A percentile compares a stretch with the other conserved stretches of the same genome.
Conservation (phyloP, 37 sponge, comb jelly and placozoan genomes). For the Theonella swinhoei region DNA sequence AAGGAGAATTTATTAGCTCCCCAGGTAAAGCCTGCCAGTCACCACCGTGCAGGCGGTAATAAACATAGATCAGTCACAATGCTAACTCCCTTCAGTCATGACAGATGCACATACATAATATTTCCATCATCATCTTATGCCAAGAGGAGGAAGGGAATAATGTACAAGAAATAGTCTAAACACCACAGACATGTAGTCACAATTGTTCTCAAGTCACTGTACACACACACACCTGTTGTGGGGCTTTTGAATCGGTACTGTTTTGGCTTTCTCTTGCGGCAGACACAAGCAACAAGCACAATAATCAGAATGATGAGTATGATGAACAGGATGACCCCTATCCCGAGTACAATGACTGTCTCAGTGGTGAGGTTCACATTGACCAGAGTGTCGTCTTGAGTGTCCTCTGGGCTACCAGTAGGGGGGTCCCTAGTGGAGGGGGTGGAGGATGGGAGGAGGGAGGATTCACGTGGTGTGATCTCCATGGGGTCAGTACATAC, state of each 20-base stretch:
- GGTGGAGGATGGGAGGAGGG: not conserved
- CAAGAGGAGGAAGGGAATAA: too few relatives aligned
- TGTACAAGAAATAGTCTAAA: too few relatives aligned
- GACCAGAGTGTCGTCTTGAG: not conserved
- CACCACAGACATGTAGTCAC: too few relatives aligned
- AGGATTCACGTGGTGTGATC: not conserved
- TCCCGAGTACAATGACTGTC: conserved; percentile 3
- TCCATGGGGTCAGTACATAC: too few relatives aligned
- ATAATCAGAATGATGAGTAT: conserved; percentile 31
- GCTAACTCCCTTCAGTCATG: too few relatives aligned
- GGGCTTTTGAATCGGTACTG: not conserved
- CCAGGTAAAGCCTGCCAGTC: too few relatives aligned
- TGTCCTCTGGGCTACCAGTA: not conserved
- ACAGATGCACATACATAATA: too few relatives aligned
- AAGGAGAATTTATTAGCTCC: too few relatives aligned
- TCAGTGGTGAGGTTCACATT: not conserved
- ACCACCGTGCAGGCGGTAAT: too few relatives aligned
- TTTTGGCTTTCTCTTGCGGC: not conserved
- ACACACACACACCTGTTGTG: not conserved
- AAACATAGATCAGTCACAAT: too few relatives aligned
- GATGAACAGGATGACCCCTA: conserved; percentile 22
- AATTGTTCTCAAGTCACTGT: too few relatives aligned
- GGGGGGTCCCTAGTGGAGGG: not conserved
- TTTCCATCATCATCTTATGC: too few relatives aligned
- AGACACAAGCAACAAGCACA: conserved; percentile 30